Evolutionary conservation across 2,888 invertebrate genomes (phyloP).

Genomic region (Drosophila antonietae): DNA sequence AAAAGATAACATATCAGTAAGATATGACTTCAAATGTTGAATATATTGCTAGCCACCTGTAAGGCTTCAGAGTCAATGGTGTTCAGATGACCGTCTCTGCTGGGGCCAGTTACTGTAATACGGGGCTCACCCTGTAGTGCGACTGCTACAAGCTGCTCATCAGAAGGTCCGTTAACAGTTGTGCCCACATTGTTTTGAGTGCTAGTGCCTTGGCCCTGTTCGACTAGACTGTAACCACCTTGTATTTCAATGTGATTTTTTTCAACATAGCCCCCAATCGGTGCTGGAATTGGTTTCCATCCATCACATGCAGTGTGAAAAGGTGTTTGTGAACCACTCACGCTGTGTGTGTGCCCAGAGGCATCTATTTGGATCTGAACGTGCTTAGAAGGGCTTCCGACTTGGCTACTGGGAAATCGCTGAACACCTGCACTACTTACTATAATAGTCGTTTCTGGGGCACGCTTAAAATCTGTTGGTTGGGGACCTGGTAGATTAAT

Average conservation of each 20-base stretch:
- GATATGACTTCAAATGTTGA: slow-evolving; percentile 31
- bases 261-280: slow-evolving; percentile 83
- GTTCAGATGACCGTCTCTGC: slow-evolving; percentile 64
- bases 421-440: slow-evolving; percentile 40
- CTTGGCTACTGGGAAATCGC: slow-evolving; percentile 85
- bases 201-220: slow-evolving; percentile 52
- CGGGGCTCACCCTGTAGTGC: slow-evolving; percentile 76
- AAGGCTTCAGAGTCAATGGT: slow-evolving; percentile 68
- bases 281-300: slow-evolving; percentile 93
- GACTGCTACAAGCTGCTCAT: slow-evolving; percentile 83
- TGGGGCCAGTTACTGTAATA: slow-evolving; percentile 52
- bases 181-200: slow-evolving; percentile 59
- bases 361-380: slow-evolving; percentile 82
- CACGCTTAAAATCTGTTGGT: slow-evolving; percentile 57
- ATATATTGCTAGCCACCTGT: slow-evolving; percentile 49
- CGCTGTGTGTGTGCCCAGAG: slow-evolving; percentile 78
- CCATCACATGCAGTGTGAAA: slow-evolving; percentile 88
- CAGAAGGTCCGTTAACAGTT: slow-evolving; percentile 76
- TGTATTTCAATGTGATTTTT: slow-evolving; percentile 82
- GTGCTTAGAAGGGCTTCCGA: slow-evolving; percentile 87
- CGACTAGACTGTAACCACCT: slow-evolving; percentile 80
- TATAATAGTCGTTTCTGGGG: slow-evolving; percentile 76
- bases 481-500: slow-evolving; percentile 77
- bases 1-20: background rate
- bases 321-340: slow-evolving; percentile 80